Percentiles rank a stretch among this genome's conserved stretches.
Evolutionary conservation across 2,888 invertebrate genomes (phyloP).

Genomic region (Nemotelus pantherinus): DNA sequence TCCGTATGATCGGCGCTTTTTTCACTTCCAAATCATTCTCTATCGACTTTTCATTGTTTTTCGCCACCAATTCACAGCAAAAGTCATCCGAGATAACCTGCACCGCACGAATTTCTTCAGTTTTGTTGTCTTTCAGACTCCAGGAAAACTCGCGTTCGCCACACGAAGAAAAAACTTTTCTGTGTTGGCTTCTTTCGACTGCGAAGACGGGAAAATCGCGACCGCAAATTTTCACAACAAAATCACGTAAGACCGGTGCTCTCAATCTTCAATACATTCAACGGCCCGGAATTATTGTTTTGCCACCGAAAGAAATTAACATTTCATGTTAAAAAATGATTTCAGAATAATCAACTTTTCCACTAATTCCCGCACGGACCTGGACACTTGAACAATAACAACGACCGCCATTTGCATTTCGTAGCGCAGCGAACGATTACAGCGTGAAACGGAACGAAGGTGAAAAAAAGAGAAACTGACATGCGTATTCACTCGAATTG

Average conservation of each 20-base stretch:
- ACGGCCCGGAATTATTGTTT: conserved; percentile 9
- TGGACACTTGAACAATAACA: conserved; percentile 90
- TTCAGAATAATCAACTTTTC: conserved; percentile 36
- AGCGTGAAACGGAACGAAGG: conserved; percentile 29
- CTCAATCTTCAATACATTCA: conserved; percentile 11
- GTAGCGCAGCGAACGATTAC: conserved; percentile 38
- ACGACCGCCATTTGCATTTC: conserved; percentile 98
- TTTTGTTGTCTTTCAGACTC: conserved; percentile 17
- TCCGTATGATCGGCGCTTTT: conserved; percentile 35
- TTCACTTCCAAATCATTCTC: conserved; percentile 7
- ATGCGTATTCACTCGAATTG: conserved; percentile 38
- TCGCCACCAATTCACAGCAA: background rate
- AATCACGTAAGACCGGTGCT: conserved; percentile 1
- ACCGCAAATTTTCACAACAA: conserved; percentile 6
- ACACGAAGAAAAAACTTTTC: conserved; percentile 39
- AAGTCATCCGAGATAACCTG: background rate
- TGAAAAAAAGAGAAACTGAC: conserved; percentile 27
- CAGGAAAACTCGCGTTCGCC: conserved; percentile 33
- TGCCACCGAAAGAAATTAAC: conserved; percentile 10
- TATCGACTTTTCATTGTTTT: conserved; percentile 23
- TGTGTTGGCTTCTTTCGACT: conserved; percentile 40
- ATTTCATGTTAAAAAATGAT: conserved; percentile 37
- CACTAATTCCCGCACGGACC: conserved; percentile 37
- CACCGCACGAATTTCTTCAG: background rate
- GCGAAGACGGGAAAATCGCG: conserved; percentile 32